Conservation (phyloP, 2,113 vertebrate genomes). For the Procapra przewalskii region DNA sequence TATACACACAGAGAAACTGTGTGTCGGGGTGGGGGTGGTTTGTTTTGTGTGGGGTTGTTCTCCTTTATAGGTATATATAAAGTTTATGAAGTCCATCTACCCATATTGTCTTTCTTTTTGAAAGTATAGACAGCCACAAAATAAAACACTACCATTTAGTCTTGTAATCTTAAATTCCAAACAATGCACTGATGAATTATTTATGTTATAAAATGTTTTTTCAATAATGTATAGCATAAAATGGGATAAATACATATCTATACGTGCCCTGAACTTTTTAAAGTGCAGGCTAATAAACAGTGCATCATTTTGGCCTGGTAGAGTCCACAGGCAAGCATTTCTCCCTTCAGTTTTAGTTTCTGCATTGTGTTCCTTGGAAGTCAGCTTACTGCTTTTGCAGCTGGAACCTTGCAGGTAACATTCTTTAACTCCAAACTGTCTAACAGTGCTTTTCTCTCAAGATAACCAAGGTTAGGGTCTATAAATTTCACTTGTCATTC, state of each 20-base stretch:
- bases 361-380: slow-evolving; percentile 20
- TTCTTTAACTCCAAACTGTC: slow-evolving; percentile 59
- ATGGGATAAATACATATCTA: slow-evolving; percentile 71
- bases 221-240: slow-evolving; percentile 74
- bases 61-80: slow-evolving; percentile 66
- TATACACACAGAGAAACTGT: not conserved
- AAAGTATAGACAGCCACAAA: slow-evolving; percentile 72
- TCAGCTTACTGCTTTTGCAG: slow-evolving; percentile 56
- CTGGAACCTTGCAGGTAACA: slow-evolving; percentile 44
- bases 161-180: slow-evolving; percentile 77
- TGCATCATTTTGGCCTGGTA: slow-evolving; percentile 58
- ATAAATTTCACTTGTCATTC: slow-evolving; percentile 68
- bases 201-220: slow-evolving; percentile 74
- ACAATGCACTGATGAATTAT: slow-evolving; percentile 77
- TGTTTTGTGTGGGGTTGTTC: slow-evolving; percentile 52
- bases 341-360: slow-evolving; percentile 10
- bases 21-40: not conserved
- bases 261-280: slow-evolving; percentile 74
- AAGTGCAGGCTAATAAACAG: slow-evolving; percentile 74
- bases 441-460: not conserved
- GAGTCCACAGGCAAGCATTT: slow-evolving; percentile 73
- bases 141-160: slow-evolving; percentile 65
- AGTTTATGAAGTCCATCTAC: slow-evolving; percentile 70
- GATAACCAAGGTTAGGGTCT: slow-evolving; percentile 46
- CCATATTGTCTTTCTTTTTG: slow-evolving; percentile 68